Evolutionary conservation across 2,113 vertebrate species (phyloP).

Genomic region (Argyrosomus japonicus): DNA sequence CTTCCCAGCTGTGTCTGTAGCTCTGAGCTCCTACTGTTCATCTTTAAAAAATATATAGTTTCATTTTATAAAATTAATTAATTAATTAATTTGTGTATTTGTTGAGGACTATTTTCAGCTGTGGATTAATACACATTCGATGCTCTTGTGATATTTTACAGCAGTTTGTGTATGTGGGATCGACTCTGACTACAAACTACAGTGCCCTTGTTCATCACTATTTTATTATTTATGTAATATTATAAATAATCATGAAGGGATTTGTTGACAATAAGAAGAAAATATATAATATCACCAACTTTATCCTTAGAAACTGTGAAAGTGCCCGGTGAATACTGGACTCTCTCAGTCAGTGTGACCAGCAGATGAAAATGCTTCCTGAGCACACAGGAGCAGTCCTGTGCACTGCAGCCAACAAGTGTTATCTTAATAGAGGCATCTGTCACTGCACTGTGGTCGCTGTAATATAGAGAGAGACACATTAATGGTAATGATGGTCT

Average conservation of each 20-base stretch:
- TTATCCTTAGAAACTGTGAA: not conserved
- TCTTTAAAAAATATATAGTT: too few species aligned
- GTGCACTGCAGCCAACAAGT: conserved; percentile 24
- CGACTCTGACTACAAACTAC: not conserved
- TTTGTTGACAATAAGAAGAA: not conserved
- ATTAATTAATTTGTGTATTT: too few species aligned
- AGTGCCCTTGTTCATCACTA: not conserved
- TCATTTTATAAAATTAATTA: too few species aligned
- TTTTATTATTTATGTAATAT: too few species aligned
- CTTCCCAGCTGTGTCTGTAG: too few species aligned
- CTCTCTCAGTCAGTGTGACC: not conserved
- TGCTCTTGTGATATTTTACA: not conserved
- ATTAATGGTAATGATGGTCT: conserved; percentile 75
- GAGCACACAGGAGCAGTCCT: conserved; percentile 8
- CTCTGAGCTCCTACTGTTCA: too few species aligned
- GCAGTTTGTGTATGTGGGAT: not conserved
- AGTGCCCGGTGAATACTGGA: conserved; percentile 1
- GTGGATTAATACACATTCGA: not conserved
- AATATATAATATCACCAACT: not conserved
- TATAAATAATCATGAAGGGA: not conserved
- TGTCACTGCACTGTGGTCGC: conserved; percentile 51
- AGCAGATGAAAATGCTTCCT: conserved; percentile 20
- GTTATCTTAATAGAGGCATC: conserved; percentile 64
- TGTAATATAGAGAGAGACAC: conserved; percentile 70
- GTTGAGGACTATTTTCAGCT: not conserved